A percentile compares a stretch with the other conserved stretches of the same genome.
These are phyloP conservation scores for Vanessa atalanta DNA, from an alignment of 1,140 invertebrate species.

Conservation along the genomic window DNA sequence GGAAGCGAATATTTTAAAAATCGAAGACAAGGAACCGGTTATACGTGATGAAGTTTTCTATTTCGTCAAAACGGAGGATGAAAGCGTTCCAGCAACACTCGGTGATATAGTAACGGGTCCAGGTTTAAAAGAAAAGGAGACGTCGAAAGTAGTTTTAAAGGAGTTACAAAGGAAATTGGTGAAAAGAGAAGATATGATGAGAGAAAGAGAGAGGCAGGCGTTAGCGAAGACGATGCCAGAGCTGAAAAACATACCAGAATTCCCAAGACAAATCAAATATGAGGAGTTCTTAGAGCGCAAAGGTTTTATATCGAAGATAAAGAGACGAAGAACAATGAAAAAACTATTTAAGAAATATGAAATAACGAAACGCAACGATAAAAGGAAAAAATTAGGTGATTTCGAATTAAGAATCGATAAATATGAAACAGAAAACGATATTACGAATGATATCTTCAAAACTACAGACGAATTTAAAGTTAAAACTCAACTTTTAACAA, in stretches of 20 bases:
- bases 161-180: conserved; percentile 73
- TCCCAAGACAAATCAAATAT: conserved; percentile 70
- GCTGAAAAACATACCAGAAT: conserved; percentile 68
- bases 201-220: conserved; percentile 74
- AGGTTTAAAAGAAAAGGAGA: conserved; percentile 64
- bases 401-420: conserved; percentile 43
- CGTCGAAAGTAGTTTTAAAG: conserved; percentile 61
- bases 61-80: conserved; percentile 73
- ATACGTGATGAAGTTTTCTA: conserved; percentile 73
- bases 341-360: conserved; percentile 44
- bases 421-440: conserved; percentile 51
- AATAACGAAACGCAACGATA: conserved; percentile 33
- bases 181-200: conserved; percentile 75
- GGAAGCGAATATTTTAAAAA: conserved; percentile 51
- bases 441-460: conserved; percentile 44
- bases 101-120: conserved; percentile 65
- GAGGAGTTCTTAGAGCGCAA: conserved; percentile 56
- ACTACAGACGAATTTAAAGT: conserved; percentile 49
- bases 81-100: conserved; percentile 39
- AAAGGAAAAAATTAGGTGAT: conserved; percentile 39
- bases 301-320: conserved; percentile 60
- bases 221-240: conserved; percentile 76
- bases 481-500: conserved; percentile 50
- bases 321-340: conserved; percentile 26
- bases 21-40: conserved; percentile 62